phyloP scores from a whole-genome alignment of 2,888 invertebrate genomes.

The Conistra vaccinii region DNA sequence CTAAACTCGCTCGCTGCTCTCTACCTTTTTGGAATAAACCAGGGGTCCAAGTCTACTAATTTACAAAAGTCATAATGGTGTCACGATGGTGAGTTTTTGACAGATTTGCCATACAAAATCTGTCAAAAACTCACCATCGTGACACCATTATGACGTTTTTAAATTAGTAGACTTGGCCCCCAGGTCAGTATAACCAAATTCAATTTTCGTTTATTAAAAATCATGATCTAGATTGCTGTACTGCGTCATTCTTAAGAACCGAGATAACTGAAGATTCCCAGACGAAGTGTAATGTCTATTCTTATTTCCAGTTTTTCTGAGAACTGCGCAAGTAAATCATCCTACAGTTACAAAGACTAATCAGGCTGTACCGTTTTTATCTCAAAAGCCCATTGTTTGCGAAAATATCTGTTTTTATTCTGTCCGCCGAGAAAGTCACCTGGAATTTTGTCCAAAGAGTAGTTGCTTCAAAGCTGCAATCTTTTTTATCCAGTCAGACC shows the following conservation, averaged over 20 bases:
- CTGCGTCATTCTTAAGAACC: conserved; percentile 30
- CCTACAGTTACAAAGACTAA: conserved; percentile 32
- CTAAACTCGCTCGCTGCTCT: conserved; percentile 10
- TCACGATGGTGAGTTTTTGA: too few relatives aligned
- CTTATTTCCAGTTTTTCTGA: conserved; percentile 37
- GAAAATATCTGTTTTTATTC: conserved; percentile 24
- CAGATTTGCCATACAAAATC: too few relatives aligned
- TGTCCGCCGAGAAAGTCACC: conserved; percentile 7
- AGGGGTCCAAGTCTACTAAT: too few relatives aligned
- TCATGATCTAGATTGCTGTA: conserved; percentile 27
- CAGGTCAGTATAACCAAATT: conserved; percentile 35
- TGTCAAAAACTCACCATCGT: too few relatives aligned
- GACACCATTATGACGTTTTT: too few relatives aligned
- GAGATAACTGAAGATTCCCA: conserved; percentile 49
- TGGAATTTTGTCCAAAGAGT: conserved; percentile 10
- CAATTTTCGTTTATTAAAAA: conserved; percentile 35
- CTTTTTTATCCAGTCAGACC: not conserved
- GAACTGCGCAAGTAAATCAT: conserved; percentile 43
- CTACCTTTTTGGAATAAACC: conserved; percentile 18
- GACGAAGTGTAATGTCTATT: conserved; percentile 50
- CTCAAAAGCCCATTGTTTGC: conserved; percentile 52
- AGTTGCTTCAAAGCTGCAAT: not conserved
- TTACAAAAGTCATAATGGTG: too few relatives aligned
- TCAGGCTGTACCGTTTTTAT: conserved; percentile 27
- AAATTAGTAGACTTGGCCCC: too few relatives aligned